These are phyloP conservation scores for Gasterosteus aculeatus DNA, from an alignment of 2,113 vertebrate species.

Conservation along the genomic window DNA sequence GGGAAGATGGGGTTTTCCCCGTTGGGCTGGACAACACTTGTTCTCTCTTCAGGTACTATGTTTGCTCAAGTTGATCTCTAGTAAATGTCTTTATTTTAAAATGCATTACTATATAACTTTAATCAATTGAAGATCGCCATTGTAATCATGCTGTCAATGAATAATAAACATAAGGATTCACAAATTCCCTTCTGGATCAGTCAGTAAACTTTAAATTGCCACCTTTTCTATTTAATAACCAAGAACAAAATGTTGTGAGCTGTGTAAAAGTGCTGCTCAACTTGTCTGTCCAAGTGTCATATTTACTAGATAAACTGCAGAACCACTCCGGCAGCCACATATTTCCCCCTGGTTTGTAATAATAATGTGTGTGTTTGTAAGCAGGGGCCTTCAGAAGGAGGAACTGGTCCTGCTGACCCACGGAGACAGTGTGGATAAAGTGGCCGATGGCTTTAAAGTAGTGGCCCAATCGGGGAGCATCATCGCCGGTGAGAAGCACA, in stretches of 20 bases:
- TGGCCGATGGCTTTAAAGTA: conserved; percentile 98
- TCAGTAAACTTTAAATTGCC: neutral
- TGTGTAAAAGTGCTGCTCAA: neutral
- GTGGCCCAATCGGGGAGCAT: conserved; percentile 97
- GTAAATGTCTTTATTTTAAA: neutral
- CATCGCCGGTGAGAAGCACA: conserved; percentile 86
- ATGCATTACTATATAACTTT: too few relatives aligned
- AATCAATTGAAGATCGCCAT: neutral
- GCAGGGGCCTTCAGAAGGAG: conserved; percentile 97
- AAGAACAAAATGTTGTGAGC: neutral
- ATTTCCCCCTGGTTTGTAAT: conserved; percentile 8
- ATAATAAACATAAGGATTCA: neutral
- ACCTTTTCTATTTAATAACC: neutral
- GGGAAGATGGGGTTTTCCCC: conserved; percentile 97
- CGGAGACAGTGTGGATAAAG: conserved; percentile 98
- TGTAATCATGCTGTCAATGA: neutral
- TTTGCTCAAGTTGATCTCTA: neutral
- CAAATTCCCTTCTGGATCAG: neutral
- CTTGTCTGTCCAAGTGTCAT: conserved; percentile 10
- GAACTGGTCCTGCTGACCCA: conserved; percentile 96
- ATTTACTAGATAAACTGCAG: conserved; percentile 25
- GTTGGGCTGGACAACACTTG: conserved; percentile 94
- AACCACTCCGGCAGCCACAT: conserved; percentile 21
- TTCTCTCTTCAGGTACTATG: conserved; percentile 91
- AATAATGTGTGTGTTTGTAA: conserved; percentile 32